These are phyloP conservation scores for Corythaixoides concolor DNA, from an alignment of 2,113 vertebrate genomes.

Conservation along the genomic window DNA sequence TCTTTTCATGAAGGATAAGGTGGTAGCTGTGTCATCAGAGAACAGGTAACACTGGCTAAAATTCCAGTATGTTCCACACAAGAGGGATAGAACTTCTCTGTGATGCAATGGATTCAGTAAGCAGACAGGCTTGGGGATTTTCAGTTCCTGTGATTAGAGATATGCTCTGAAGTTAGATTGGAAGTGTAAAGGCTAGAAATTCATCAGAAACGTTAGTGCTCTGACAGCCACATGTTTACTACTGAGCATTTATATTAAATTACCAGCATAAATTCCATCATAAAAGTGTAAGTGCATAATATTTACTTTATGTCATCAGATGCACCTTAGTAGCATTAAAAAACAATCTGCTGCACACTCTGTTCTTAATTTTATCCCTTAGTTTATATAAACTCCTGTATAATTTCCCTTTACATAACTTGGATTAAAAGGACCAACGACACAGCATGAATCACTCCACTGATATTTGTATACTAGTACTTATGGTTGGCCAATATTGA, in stretches of 20 bases:
- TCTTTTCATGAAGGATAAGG: neutral
- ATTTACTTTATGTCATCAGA: neutral
- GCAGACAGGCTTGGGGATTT: neutral
- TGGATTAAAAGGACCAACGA: neutral
- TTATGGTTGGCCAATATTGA: neutral
- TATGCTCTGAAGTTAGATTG: neutral
- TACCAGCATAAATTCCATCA: neutral
- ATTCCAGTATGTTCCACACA: neutral
- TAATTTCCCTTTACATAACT: neutral
- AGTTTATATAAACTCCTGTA: neutral
- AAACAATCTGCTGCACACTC: neutral
- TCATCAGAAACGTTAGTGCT: fast-evolving
- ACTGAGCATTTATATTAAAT: neutral
- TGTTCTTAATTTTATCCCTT: neutral
- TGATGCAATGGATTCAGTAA: neutral
- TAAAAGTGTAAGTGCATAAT: neutral
- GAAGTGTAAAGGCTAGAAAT: neutral
- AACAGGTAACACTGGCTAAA: neutral
- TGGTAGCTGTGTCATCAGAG: neutral
- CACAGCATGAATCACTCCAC: constrained; percentile 11
- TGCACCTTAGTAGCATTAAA: neutral
- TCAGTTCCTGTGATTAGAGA: neutral
- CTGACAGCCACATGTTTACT: neutral
- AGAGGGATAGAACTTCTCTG: neutral
- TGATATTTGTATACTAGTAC: neutral